Base-by-base conservation (phyloP, 2,888 invertebrate species). In the Machimus rusticus region DNA sequence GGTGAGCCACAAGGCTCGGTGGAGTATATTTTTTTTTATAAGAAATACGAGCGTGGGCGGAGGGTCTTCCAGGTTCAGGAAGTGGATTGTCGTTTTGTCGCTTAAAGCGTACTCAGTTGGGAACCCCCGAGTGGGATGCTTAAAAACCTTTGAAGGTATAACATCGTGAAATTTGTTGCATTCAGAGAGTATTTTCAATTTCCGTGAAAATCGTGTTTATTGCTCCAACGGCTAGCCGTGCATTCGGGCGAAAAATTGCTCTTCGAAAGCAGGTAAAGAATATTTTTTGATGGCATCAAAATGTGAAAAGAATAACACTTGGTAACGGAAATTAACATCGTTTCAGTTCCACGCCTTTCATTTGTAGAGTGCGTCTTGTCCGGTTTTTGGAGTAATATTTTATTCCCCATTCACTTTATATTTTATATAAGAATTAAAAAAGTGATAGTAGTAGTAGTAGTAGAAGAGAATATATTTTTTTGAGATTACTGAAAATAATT, bases 201-300 rank as follows among this genome's bases (percentile, higher is more conserved):
- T 88, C 86, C 88, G 76, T 74, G 82, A 43, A 81, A 88, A 88
- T 88, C 74, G 46, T 19, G 76, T 88, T 87, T 88, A 37, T 77
- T 86, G 55, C 86, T 74, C 84, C 85, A 81, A 88, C 57, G 46
- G 23, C 46, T 85, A 31, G 43, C 16, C 85, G 16, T 74, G 85
- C 74, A 85, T 85, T 66, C 34, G n/a, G 43, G 43, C 31, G 85
- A 74, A 85, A 85, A 85, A 85, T 85, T 85, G 46, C 28, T 74
- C 46, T 46, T 57, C 19, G 28, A 12, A 28, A 28, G 3, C 14
- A 39, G n/a, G n/a, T 77, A 19, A 39, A 19, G n/a, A 76, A 76
- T 34, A 37, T 77, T 77, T 37, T n/a, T 51, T 6, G 5, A n/a
- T 12, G 19, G 12, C 28, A 66, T 12, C 28, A 66, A 23, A 66